phyloP scores from a whole-genome alignment of 64 coral and sea anemone species.

The Montipora cactus region DNA sequence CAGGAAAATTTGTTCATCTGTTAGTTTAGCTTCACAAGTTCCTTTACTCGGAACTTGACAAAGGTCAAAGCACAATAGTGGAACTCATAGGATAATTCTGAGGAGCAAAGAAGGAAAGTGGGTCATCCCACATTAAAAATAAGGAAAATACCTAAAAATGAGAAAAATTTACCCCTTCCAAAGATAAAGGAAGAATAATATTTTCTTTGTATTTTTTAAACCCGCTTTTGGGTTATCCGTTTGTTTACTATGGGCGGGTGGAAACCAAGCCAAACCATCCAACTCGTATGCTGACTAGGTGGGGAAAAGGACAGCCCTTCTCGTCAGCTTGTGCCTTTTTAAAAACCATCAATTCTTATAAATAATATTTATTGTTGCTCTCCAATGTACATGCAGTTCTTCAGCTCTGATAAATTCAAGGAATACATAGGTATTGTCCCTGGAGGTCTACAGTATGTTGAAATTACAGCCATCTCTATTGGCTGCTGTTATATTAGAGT shows the following conservation, averaged over 20 bases:
- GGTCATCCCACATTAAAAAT: no score
- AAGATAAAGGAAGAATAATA: not conserved
- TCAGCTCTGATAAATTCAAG: not conserved
- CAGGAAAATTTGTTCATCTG: no score
- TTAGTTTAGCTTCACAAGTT: no score
- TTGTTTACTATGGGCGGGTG: constrained; percentile 1
- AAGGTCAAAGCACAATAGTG: no score
- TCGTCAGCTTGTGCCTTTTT: not conserved
- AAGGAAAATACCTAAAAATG: no score
- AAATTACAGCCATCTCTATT: not conserved
- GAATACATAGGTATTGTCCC: not conserved
- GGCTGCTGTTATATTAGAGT: not conserved
- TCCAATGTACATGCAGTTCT: not conserved
- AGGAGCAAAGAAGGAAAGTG: no score
- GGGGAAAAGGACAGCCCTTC: not conserved
- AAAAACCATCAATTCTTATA: not conserved
- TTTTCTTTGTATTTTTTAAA: not conserved
- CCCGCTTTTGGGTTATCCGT: not conserved
- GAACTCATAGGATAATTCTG: no score
- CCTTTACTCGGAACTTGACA: no score
- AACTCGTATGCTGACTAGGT: not conserved
- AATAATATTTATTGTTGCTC: not conserved
- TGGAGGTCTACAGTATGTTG: not conserved
- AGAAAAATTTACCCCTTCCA: no score
- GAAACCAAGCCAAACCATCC: not conserved